Percentiles rank a stretch among this genome's conserved stretches.
Conservation (phyloP, 1,140 invertebrate genomes). For the Argopecten irradians region DNA sequence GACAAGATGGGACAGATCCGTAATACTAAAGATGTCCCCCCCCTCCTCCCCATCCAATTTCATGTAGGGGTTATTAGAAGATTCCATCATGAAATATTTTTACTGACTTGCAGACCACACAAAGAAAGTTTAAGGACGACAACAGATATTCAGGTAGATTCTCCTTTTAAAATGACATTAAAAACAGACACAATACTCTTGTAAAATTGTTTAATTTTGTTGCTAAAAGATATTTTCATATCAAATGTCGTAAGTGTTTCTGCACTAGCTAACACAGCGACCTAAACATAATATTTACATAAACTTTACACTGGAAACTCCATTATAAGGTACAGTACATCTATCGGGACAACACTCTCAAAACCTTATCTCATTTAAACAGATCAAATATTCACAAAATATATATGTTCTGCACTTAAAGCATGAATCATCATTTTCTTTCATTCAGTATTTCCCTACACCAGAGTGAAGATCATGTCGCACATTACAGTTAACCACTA, state of each 20-base stretch:
- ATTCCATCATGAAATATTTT: too few relatives aligned
- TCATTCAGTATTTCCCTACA: background rate
- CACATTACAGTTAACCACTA: background rate
- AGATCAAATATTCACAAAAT: background rate
- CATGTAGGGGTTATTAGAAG: too few relatives aligned
- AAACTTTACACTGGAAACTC: background rate
- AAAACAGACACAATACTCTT: too few relatives aligned
- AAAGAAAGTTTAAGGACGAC: too few relatives aligned
- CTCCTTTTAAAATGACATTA: too few relatives aligned
- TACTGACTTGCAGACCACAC: too few relatives aligned
- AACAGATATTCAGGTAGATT: too few relatives aligned
- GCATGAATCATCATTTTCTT: slow-evolving; percentile 17
- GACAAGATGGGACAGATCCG: too few relatives aligned
- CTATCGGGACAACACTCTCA: background rate
- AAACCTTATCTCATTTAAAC: slow-evolving; percentile 12
- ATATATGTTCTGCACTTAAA: background rate
- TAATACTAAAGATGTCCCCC: too few relatives aligned
- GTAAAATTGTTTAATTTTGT: too few relatives aligned
- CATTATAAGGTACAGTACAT: background rate
- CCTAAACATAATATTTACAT: background rate
- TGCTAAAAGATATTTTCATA: too few relatives aligned
- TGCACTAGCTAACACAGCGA: background rate
- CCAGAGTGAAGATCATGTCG: background rate
- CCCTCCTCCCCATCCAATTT: too few relatives aligned
- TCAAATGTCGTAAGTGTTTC: background rate